phyloP scores from a whole-genome alignment of 1,140 invertebrate species.

The Zaprionus taronus region DNA sequence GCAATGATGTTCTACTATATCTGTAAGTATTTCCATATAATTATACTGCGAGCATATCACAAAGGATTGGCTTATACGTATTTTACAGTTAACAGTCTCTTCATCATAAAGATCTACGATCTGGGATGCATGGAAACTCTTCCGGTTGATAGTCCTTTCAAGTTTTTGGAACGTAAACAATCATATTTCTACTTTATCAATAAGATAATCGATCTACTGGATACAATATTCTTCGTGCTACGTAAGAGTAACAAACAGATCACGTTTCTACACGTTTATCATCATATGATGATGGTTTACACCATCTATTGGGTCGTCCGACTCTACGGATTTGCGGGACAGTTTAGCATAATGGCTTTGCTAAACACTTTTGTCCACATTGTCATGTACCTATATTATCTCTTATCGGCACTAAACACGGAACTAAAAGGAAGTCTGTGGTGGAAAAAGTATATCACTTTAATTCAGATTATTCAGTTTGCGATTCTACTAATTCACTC shows the following conservation, averaged over 20 bases:
- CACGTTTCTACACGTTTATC: slow-evolving; percentile 37
- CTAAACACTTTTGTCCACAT: slow-evolving; percentile 30
- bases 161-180: not conserved
- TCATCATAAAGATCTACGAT: not conserved
- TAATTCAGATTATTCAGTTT: slow-evolving; percentile 35
- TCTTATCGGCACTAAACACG: slow-evolving; percentile 22
- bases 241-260: slow-evolving; percentile 51
- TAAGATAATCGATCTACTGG: slow-evolving; percentile 29
- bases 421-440: slow-evolving; percentile 8
- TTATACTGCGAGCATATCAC: not conserved
- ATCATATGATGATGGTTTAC: slow-evolving; percentile 29
- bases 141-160: not conserved
- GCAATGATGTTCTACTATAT: not conserved
- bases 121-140: not conserved
- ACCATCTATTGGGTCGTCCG: slow-evolving; percentile 4
- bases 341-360: slow-evolving; percentile 6
- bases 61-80: not conserved
- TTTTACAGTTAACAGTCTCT: not conserved
- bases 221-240: slow-evolving; percentile 42
- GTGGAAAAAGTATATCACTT: slow-evolving; percentile 49
- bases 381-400: slow-evolving; percentile 44
- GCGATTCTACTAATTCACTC: slow-evolving; percentile 3
- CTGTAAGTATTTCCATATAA: slow-evolving; percentile 14
- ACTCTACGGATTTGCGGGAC: slow-evolving; percentile 16
- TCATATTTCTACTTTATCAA: slow-evolving; percentile 22